Evolutionary conservation across 2,797 vertebrate genomes (phyloP), one percentile per base, ranked within the genome.

Genomic region (Crotalus adamanteus): DNA sequence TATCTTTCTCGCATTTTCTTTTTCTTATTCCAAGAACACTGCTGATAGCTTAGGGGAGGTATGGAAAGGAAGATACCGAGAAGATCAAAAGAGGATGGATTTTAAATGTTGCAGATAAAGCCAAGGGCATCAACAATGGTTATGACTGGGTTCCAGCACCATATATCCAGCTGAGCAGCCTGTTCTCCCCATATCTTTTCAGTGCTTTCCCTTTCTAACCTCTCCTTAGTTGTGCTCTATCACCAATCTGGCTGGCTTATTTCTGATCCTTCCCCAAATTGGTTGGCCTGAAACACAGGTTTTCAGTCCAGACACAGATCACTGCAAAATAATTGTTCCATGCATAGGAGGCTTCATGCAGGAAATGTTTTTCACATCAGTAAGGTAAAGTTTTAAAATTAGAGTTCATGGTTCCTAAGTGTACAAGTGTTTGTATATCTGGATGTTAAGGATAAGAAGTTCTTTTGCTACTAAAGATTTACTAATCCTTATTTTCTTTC

Each of bases 401-500:
- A 60, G n/a, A 63, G 28, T n/a, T 26, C 56, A 8, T 22, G 16
- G 42, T 78, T 78, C 37, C 55, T 73, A 37, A 73, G 13, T 55
- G 53, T 55, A 47, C 7, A 78, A 42, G 20, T 47, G 42, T 47
- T 83, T 83, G 78, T 47, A 25, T 25, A 22, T 83, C 73, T 78
- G 18, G 3, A 20, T 25, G 73, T 47, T 83, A 83, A 83, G 20
- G 37, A 83, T 83, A 83, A 83, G 9, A 20, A 47, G 9, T 83
- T 83, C 4, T 47, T 83, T 83, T 83, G 37, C 73, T 83, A 5
- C 9, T 83, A 83, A 83, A 83, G 20, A 83, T 83, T 83, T 83
- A 83, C 37, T 47, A 47, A 83, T 83, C 22, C 3, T 83, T 83
- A 2, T 47, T 83, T 25, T 95, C 92, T 94, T 98, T 94, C 97